Evolutionary conservation across 2,888 invertebrate species (phyloP).

Genomic region (Drosophila meridiana): DNA sequence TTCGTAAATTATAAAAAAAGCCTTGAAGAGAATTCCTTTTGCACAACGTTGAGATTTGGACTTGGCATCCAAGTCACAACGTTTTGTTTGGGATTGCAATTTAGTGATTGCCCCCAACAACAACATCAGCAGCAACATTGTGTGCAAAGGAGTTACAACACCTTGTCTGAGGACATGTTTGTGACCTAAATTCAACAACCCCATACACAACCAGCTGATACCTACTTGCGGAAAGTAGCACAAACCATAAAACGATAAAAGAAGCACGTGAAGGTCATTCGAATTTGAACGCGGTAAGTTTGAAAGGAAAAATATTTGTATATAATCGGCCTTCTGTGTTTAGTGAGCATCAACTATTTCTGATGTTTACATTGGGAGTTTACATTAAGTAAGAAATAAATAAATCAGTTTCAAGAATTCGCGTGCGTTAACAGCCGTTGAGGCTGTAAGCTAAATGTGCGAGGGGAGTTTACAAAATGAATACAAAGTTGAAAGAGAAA

Average conservation of each 20-base stretch:
- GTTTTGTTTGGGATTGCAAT: conserved; percentile 19
- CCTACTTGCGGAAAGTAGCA: conserved; percentile 43
- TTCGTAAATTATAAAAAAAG: conserved; percentile 3
- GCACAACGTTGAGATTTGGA: background rate
- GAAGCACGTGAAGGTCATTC: conserved; percentile 46
- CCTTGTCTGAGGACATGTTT: conserved; percentile 56
- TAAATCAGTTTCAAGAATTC: background rate
- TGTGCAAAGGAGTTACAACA: conserved; percentile 35
- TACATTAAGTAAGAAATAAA: conserved; percentile 1
- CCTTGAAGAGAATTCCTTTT: background rate
- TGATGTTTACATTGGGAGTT: background rate
- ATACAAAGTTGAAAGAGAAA: background rate
- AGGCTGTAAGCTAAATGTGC: background rate
- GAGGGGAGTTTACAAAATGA: background rate
- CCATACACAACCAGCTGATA: conserved; percentile 34
- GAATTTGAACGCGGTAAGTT: conserved; percentile 44
- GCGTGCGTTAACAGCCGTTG: background rate
- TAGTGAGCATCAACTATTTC: background rate
- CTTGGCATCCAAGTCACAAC: conserved; percentile 1
- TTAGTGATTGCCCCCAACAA: conserved; percentile 10
- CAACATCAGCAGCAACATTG: conserved; percentile 4
- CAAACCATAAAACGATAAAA: conserved; percentile 23
- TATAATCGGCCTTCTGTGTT: background rate
- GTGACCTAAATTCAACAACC: conserved; percentile 67
- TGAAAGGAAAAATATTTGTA: background rate